Base-by-base conservation (phyloP, 2,797 vertebrate species). In the Scleropages formosus region DNA sequence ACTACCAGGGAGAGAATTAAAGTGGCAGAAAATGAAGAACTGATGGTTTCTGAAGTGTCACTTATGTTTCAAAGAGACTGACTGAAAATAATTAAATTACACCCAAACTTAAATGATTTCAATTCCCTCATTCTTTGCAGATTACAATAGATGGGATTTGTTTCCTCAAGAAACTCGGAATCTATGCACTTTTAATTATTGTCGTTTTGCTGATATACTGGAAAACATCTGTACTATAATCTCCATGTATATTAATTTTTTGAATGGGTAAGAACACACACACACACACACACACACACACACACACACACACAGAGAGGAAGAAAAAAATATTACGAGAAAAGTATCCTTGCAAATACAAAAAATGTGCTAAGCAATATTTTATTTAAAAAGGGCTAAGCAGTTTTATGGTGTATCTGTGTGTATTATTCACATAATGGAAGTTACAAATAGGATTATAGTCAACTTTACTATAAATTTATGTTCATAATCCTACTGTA, bases 21-120 rank as follows among this genome's bases (percentile, higher is more conserved):
- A 68, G n/a, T 20, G 46, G 20, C n/a, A 68, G 46, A 20, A 39
- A 56, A 53, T 53, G 49, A 56, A 56, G 24, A 9, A 70, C 47
- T 6, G 9, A 51, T 8, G 16, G 13, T 56, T 53, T 58, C 24
- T 51, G 3, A 16, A 70, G 49, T 53, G 49, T 56, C 51, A 53
- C 68, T 56, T 71, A n/a, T 61, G 59, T 71, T 71, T 56, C 24
- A 71, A 71, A 70, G 24, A 70, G 49, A 16, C 51, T 56, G 68
- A 47, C 27, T 7, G 7, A 13, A 27, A 71, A 39, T 71, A 27
- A 53, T n/a, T 68, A 49, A 27, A 66, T 39, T 66, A 51, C 26
- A 58, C 46, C 26, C 6, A 49, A 46, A 71, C 10, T 18, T 71
- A 71, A 58, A 56, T 26, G 46, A 71, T 58, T 9, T 71, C 24